phyloP scores from a whole-genome alignment of 2,888 invertebrate genomes.

The Ypsolopha scabrella region DNA sequence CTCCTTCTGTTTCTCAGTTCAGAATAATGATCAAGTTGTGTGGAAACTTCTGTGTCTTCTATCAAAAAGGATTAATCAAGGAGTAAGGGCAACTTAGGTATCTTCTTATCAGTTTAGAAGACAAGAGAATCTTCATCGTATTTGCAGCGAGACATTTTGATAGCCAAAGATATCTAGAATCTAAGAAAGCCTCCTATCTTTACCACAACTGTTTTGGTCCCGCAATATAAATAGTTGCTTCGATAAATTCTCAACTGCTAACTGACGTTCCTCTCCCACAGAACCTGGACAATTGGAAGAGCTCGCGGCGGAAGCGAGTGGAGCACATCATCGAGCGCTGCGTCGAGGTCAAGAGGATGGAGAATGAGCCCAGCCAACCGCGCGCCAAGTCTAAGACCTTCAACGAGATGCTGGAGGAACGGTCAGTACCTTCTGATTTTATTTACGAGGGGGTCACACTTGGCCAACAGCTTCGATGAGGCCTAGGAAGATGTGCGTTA shows the following conservation, averaged over 20 bases:
- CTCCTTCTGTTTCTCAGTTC: too few relatives aligned
- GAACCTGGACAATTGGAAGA: conserved; percentile 96
- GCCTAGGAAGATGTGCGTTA: too few relatives aligned
- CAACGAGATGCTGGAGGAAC: conserved; percentile 93
- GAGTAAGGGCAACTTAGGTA: too few relatives aligned
- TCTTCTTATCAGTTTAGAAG: too few relatives aligned
- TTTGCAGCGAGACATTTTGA: too few relatives aligned
- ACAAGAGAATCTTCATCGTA: too few relatives aligned
- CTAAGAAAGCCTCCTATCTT: too few relatives aligned
- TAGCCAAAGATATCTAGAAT: too few relatives aligned
- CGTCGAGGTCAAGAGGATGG: conserved; percentile 89
- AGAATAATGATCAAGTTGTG: too few relatives aligned
- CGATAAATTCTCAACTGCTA: background rate
- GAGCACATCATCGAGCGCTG: conserved; percentile 92
- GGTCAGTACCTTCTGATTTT: conserved; percentile 56
- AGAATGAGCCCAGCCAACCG: conserved; percentile 81
- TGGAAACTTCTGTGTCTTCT: too few relatives aligned
- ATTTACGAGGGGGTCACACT: background rate
- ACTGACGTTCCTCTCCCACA: conserved; percentile 38
- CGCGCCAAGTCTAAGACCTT: conserved; percentile 89
- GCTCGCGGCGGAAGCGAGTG: conserved; percentile 90
- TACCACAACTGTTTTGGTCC: background rate
- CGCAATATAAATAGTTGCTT: background rate
- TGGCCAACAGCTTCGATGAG: too few relatives aligned
- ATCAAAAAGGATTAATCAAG: too few relatives aligned